A percentile compares a stretch with the other conserved stretches of the same genome.
These are phyloP conservation scores for Macroglossus sobrinus DNA, from an alignment of 2,113 vertebrate genomes.

Conservation along the genomic window DNA sequence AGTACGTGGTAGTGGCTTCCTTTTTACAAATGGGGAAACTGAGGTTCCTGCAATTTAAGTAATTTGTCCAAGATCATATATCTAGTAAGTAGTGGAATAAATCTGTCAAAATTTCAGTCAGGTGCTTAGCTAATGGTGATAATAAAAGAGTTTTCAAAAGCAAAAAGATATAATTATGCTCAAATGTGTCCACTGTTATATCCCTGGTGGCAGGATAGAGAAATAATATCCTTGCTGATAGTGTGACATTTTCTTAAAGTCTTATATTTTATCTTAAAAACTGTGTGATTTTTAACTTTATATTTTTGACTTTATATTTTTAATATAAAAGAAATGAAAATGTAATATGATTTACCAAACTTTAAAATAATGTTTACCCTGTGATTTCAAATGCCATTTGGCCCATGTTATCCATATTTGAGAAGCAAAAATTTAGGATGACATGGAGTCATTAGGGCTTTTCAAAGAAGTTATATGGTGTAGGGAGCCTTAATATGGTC, in stretches of 20 bases:
- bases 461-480: not conserved
- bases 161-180: not conserved
- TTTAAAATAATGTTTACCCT: not conserved
- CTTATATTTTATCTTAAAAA: not conserved
- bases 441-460: not conserved
- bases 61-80: not conserved
- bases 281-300: not conserved
- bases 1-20: not conserved
- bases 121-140: not conserved
- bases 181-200: not conserved
- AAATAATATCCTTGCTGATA: not conserved
- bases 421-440: not conserved
- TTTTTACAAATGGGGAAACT: not conserved
- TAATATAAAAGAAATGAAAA: not conserved
- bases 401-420: not conserved
- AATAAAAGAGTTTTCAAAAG: not conserved
- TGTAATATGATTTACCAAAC: not conserved
- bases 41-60: not conserved
- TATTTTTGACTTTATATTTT: not conserved
- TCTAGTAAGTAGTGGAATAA: not conserved
- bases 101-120: not conserved
- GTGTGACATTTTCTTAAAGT: not conserved
- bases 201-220: not conserved
- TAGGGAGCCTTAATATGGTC: not conserved
- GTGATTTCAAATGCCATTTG: not conserved